Base-by-base conservation (phyloP, 2,797 vertebrate species). In the Falco biarmicus region DNA sequence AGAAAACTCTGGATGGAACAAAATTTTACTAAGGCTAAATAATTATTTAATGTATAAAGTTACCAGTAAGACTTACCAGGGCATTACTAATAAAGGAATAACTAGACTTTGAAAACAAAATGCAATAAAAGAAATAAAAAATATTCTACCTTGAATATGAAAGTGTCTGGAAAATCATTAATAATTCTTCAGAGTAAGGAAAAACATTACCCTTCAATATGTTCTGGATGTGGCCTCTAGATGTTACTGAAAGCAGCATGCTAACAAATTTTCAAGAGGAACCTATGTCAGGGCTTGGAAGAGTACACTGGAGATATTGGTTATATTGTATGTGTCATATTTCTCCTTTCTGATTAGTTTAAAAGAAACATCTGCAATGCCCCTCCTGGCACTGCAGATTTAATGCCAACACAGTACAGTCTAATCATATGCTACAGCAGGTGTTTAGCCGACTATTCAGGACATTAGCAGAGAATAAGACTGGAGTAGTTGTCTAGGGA, bases 381-480 rank as follows among this genome's bases (percentile, higher is more conserved):
- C 47, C 43, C 53, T 91, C 74, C 45, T 73, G 85, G 77, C 77
- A 89, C 57, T 87, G 80, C 83, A 87, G 47, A 60, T 96, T 87
- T 90, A 87, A 73, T 84, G 63, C 73, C 73, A 90, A 29, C 69
- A 39, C n/a, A 47, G 85, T 59, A 60, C 39, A 76, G 59, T 81
- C 94, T 81, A 87, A 63, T 94, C 85, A 56, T 32, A 37, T 63
- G 69, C 69, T 86, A 29, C 32, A 90, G 91, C 89, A 93, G 93
- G 76, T 89, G 89, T 84, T 96, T 79, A 96, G 93, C 65, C 88
- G 89, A 59, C 39, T 91, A 24, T 63, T 86, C 69, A 82, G 91
- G 83, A 63, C 87, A 78, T 86, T 90, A 94, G 50, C 20, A 71
- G 79, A 92, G 91, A 93, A 43, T 60, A 78, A 87, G 79, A 73